Percentiles rank a stretch among this genome's conserved stretches.
These are phyloP conservation scores for Vulpes vulpes DNA, from an alignment of 2,113 vertebrate genomes.

Conservation along the genomic window DNA sequence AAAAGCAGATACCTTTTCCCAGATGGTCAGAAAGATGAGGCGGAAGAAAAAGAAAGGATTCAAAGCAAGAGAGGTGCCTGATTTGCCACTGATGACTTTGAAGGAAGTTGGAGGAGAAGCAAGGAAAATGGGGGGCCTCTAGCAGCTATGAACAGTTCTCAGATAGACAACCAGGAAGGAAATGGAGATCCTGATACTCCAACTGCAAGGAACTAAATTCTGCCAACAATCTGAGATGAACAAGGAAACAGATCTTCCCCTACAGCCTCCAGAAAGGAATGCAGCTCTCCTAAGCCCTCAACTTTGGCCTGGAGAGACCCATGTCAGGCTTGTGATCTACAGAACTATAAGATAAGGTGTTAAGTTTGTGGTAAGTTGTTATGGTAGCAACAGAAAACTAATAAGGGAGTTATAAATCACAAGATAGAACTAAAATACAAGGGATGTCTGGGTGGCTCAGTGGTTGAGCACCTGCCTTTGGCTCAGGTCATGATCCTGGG, in stretches of 20 bases:
- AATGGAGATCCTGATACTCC: not conserved
- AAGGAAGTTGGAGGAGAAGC: not conserved
- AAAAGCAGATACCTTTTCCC: not conserved
- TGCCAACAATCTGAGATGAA: not conserved
- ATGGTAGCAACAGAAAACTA: not conserved
- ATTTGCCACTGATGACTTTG: not conserved
- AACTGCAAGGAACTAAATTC: not conserved
- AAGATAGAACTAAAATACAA: constrained; percentile 14
- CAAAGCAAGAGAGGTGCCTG: not conserved
- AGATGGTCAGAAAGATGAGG: not conserved
- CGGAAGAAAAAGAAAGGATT: not conserved
- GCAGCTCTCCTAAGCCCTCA: not conserved
- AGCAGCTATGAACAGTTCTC: not conserved
- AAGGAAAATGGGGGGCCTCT: not conserved
- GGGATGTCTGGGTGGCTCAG: not conserved
- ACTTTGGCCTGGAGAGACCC: not conserved
- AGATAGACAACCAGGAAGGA: not conserved
- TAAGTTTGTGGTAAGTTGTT: not conserved
- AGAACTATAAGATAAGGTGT: not conserved
- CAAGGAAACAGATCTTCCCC: not conserved
- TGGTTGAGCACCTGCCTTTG: no score
- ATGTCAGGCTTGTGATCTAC: not conserved
- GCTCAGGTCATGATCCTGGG: no score
- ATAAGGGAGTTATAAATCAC: not conserved
- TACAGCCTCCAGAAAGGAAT: not conserved